phyloP scores from a whole-genome alignment of 2,888 invertebrate genomes.

The Drosophila mettleri region DNA sequence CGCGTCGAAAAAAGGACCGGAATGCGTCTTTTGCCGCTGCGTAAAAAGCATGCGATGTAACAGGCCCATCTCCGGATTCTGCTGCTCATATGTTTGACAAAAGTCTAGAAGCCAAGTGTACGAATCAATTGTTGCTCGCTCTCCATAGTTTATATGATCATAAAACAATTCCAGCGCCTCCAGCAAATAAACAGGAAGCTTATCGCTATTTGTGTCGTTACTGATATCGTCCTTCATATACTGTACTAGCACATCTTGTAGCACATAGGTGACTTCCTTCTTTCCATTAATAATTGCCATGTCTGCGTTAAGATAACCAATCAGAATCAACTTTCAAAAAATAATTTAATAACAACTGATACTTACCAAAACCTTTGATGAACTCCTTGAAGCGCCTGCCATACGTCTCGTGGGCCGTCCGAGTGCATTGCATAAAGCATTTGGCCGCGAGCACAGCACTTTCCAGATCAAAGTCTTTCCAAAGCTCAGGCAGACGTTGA shows the following conservation, averaged over 20 bases:
- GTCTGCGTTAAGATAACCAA: constrained; percentile 40
- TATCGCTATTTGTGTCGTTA: constrained; percentile 46
- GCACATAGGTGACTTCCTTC: constrained; percentile 68
- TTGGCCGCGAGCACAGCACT: constrained; percentile 86
- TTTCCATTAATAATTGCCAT: constrained; percentile 53
- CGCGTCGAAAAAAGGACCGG: constrained; percentile 82
- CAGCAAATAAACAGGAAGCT: constrained; percentile 74
- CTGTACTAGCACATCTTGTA: constrained; percentile 80
- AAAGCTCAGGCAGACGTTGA: constrained; percentile 85
- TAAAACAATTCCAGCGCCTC: constrained; percentile 83
- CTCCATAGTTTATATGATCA: constrained; percentile 77
- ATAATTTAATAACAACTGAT: accelerated
- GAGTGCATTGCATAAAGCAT: constrained; percentile 86
- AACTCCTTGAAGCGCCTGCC: constrained; percentile 80
- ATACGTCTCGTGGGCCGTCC: constrained; percentile 79
- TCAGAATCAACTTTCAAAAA: neutral
- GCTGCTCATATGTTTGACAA: constrained; percentile 77
- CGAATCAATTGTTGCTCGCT: constrained; percentile 79
- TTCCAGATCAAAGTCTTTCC: constrained; percentile 86
- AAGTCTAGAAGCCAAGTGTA: constrained; percentile 83
- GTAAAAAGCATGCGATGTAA: constrained; percentile 83
- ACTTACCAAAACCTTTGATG: constrained; percentile 80
- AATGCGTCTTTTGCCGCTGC: constrained; percentile 83
- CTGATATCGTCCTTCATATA: constrained; percentile 72
- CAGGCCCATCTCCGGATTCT: constrained; percentile 74